Conservation (phyloP, 2,797 vertebrate species). For the Mus minutoides region DNA sequence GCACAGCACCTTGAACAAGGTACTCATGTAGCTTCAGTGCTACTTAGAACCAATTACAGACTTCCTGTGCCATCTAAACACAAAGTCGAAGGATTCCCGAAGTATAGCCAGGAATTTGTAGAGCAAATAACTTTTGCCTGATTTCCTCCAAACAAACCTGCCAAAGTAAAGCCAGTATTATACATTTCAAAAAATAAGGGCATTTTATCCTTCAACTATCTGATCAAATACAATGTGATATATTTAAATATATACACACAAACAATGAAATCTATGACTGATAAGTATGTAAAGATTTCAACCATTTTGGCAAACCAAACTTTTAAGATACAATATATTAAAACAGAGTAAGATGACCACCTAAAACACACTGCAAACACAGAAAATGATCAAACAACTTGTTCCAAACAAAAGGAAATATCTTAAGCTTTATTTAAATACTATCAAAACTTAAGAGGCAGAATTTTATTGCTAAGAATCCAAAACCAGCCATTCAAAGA, state of each 20-base stretch:
- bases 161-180: slow-evolving; percentile 49
- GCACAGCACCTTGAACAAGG: slow-evolving; percentile 67
- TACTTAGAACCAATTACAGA: slow-evolving; percentile 73
- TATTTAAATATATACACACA: slow-evolving; percentile 12
- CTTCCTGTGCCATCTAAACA: slow-evolving; percentile 55
- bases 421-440: slow-evolving; percentile 59
- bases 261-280: slow-evolving; percentile 52
- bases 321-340: slow-evolving; percentile 50
- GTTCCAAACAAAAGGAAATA: slow-evolving; percentile 14
- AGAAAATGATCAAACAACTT: slow-evolving; percentile 70
- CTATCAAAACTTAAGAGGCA: slow-evolving; percentile 69
- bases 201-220: slow-evolving; percentile 63
- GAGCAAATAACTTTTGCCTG: slow-evolving; percentile 59
- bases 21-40: slow-evolving; percentile 59
- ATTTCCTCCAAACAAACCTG: slow-evolving; percentile 55
- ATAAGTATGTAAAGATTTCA: slow-evolving; percentile 66
- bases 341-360: slow-evolving; percentile 46
- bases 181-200: slow-evolving; percentile 63
- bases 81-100: slow-evolving; percentile 15
- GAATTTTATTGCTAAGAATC: slow-evolving; percentile 75
- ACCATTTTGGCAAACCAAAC: slow-evolving; percentile 58
- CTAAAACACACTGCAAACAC: slow-evolving; percentile 63
- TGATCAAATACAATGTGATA: neutral
- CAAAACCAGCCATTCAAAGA: slow-evolving; percentile 75
- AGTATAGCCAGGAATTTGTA: slow-evolving; percentile 12